Base-by-base conservation (phyloP, 2,113 vertebrate species). In the Brevimyrus niger region DNA sequence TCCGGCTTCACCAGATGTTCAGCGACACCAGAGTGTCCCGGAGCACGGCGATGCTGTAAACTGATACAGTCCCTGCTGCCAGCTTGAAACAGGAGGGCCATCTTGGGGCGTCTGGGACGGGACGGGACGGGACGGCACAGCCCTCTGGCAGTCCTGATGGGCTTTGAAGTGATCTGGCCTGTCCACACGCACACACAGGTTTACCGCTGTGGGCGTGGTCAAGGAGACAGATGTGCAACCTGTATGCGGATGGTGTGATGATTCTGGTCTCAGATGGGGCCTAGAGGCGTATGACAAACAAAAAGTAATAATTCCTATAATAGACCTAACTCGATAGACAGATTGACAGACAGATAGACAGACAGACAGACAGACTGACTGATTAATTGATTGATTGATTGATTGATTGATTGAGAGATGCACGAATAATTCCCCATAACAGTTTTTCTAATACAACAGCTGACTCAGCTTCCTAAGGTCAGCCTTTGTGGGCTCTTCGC, bases 1-100 rank as follows among this genome's bases (percentile, higher is more conserved):
- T 83, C 31, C 69, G 82, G 48, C 27, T 89, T 46, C 69, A 44
- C 38, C 80, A 89, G 80, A 89, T 89, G 88, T 89, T 89, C n/a
- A 86, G 82, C 31, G 83, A 65, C n/a, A 27, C 82, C 53, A 48
- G 58, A 65, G 38, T 31, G 51, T n/a, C 44, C 47, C 46, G 65
- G 89, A 47, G n/a, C 46, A 9, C n/a, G 8, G 27, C 17, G 50
- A 65, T 31, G 82, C 86, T 85, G 89, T 89, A 65, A 65, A 80
- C 1, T 65, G 82, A 89, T 89, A 38, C 31, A 48, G 23, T 5
- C 61, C 42, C 50, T 69, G 55, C 58, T 83, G 53, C 27, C 53
- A 83, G 55, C 83, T 46, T 89, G 35, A 46, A 15, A n/a, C 46
- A n/a, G 11, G 31, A 17, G 48, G 17, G 61, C 3, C n/a, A 31